Conservation (phyloP, 92 coral and sea anemone species). For the Phenganax stokvisi region DNA sequence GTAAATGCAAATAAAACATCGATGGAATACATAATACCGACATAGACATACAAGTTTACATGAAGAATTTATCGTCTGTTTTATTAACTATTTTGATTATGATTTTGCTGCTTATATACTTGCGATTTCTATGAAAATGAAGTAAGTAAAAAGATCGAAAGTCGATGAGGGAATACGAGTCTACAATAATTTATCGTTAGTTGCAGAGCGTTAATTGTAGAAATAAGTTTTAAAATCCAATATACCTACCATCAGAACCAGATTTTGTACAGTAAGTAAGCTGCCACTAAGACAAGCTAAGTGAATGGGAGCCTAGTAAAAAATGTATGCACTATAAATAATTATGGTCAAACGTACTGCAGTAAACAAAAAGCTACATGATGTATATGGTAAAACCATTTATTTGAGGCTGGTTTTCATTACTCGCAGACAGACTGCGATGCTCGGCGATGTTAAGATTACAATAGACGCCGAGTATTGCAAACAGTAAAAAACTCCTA, state of each 20-base stretch:
- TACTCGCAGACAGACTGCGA: too few species aligned
- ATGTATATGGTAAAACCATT: neutral
- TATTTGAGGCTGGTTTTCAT: too few species aligned
- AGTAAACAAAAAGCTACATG: neutral
- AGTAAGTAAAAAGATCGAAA: too few species aligned
- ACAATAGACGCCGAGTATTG: too few species aligned
- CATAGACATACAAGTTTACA: neutral
- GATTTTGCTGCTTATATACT: too few species aligned
- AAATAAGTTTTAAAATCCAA: constrained; percentile 24
- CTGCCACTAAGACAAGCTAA: constrained; percentile 94
- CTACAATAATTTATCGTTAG: too few species aligned
- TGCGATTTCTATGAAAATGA: too few species aligned
- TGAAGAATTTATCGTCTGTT: neutral
- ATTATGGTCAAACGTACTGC: neutral
- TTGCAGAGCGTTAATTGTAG: neutral
- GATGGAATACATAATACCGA: neutral
- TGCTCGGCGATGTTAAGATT: too few species aligned
- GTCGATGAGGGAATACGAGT: too few species aligned
- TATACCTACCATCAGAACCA: constrained; percentile 84
- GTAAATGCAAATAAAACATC: neutral
- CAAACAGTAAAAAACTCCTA: too few species aligned
- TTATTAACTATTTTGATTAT: too few species aligned
- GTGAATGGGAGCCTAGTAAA: constrained; percentile 78
- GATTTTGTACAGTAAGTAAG: constrained; percentile 76
- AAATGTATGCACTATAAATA: neutral